Evolutionary conservation across 2,888 invertebrate species (phyloP), one percentile per base, ranked within the genome.

Genomic region (Scaptomyza reducta): DNA sequence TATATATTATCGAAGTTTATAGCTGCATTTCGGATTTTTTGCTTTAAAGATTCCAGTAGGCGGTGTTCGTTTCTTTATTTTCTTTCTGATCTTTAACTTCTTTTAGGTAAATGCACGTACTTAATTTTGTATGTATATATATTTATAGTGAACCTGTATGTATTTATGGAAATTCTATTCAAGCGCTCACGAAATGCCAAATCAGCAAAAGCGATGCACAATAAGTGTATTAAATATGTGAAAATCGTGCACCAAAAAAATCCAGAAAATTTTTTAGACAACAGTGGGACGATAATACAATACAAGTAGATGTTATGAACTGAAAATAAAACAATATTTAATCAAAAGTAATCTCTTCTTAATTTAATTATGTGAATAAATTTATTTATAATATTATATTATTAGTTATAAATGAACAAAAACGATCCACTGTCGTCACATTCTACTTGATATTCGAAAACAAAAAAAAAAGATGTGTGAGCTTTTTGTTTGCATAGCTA

Each of bases 1-100:
- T 66, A 73, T 67, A 74, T 70, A 74, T 51, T 74, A 61, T 72
- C 61, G 53, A 47, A 62, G 62, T 80, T 84, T 71, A 83, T 60
- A 61, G 47, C 67, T 2, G 44, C 44, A 49, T 47, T 49, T 14
- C 1, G 0, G 11, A 0, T 31, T 3, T 11, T 22, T 54, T 55
- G n/a, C 44, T 56, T 16, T 18, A 14, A n/a, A 45, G 42, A 14
- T 22, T 22, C 50, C 9, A 9, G 38, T 7, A 38, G 38, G 38
- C 9, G 22, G 22, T 14, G 3, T 38, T 35, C 6, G 11, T 11
- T 16, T 55, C 16, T 2, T 25, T 10, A n/a, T 42, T 33, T 9
- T 14, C 33, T 46, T 41, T 29, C 6, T 57, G 38, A 14, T 38
- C 14, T 7, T 27, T 38, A 14, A 9, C 9, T 38, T 42, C 16